A percentile compares a stretch with the other conserved stretches of the same genome.
These are phyloP conservation scores for Drosophila macrospina DNA, from an alignment of 2,888 invertebrate genomes.

Conservation along the genomic window DNA sequence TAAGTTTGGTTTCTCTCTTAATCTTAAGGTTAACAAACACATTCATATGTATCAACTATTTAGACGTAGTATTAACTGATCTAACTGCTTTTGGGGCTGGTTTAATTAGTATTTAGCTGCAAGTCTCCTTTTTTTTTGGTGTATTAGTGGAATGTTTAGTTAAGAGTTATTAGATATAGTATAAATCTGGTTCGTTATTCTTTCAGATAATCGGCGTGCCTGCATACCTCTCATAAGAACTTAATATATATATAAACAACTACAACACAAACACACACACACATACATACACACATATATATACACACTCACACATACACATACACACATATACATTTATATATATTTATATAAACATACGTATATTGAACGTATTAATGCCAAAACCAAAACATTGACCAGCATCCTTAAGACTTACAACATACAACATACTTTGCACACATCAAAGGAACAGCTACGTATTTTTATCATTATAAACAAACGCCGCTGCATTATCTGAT, in stretches of 20 bases:
- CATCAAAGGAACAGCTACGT: conserved; percentile 27
- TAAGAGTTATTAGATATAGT: conserved; percentile 44
- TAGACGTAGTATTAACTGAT: not conserved
- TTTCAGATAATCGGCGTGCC: conserved; percentile 77
- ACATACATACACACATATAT: conserved; percentile 7
- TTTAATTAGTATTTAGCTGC: not conserved
- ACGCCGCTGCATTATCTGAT: conserved; percentile 15
- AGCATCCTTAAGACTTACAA: conserved; percentile 51
- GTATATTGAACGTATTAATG: conserved; percentile 55
- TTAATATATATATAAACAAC: conserved; percentile 19
- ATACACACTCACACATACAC: conserved; percentile 14
- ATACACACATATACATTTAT: conserved; percentile 9
- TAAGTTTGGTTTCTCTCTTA: not conserved
- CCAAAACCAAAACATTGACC: conserved; percentile 68
- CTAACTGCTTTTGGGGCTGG: conserved; percentile 1
- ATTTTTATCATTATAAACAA: conserved; percentile 19
- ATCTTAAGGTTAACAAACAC: not conserved
- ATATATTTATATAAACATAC: conserved; percentile 13
- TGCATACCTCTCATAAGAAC: conserved; percentile 74
- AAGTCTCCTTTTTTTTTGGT: conserved; percentile 4
- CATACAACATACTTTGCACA: conserved; percentile 12
- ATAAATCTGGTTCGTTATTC: conserved; percentile 72
- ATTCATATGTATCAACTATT: not conserved
- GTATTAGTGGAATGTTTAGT: not conserved
- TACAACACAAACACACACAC: conserved; percentile 10